These are phyloP conservation scores for Cebus imitator DNA, from an alignment of 2,113 vertebrate species.

Conservation along the genomic window DNA sequence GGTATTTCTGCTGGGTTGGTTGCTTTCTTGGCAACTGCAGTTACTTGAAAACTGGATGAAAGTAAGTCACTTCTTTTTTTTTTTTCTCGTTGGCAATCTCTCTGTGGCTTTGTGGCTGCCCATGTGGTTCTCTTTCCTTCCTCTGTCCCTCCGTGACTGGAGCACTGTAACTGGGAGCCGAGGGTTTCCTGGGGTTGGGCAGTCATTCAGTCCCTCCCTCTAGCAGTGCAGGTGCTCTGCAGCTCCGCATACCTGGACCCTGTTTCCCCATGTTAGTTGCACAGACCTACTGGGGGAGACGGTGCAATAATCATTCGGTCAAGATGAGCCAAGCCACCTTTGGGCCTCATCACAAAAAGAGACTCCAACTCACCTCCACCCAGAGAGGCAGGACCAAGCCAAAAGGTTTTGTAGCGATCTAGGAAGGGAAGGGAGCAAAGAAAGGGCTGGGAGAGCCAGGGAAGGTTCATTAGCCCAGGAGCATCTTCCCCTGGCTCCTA, in stretches of 20 bases:
- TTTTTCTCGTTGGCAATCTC: background rate
- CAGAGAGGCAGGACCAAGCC: background rate
- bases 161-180: background rate
- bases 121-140: background rate
- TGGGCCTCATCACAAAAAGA: background rate
- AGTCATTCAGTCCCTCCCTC: background rate
- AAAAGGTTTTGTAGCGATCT: accelerated
- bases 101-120: background rate
- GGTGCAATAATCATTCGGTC: background rate
- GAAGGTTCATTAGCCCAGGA: background rate
- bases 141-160: background rate
- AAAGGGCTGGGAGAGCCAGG: background rate
- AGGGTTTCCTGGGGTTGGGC: background rate
- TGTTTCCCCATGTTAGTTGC: background rate
- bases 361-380: background rate
- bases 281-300: background rate
- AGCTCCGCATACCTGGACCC: background rate
- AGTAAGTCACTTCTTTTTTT: background rate
- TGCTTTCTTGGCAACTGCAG: constrained; percentile 34
- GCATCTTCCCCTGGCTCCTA: background rate
- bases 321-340: background rate
- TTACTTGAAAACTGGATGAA: background rate
- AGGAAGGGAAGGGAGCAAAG: too few relatives aligned
- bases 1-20: background rate
- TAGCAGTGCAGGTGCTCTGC: accelerated